phyloP scores from a whole-genome alignment of 2,888 invertebrate species.

The Microctonus aethiopoides region DNA sequence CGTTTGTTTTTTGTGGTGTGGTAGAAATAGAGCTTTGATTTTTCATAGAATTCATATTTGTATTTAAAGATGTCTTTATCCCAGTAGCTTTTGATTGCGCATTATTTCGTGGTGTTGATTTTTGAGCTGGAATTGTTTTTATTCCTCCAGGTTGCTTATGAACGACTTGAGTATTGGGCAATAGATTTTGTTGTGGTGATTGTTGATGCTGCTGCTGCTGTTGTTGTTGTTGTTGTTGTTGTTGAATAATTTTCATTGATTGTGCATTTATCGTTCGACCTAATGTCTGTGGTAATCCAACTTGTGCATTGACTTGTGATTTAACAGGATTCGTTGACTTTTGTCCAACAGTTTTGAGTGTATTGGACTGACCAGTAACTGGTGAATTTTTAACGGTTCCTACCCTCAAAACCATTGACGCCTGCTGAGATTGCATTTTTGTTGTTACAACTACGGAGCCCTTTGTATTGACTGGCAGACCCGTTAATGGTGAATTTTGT shows the following conservation, averaged over 20 bases:
- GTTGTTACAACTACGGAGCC: conserved; percentile 19
- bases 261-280: conserved; percentile 49
- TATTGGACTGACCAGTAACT: conserved; percentile 43
- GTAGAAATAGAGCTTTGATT: conserved; percentile 39
- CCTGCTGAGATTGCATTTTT: conserved; percentile 37
- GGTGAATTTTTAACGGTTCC: conserved; percentile 52
- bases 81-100: conserved; percentile 70
- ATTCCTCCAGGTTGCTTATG: conserved; percentile 62
- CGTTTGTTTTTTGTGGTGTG: conserved; percentile 48
- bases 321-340: conserved; percentile 51
- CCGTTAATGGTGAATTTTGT: conserved; percentile 19
- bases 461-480: conserved; percentile 23
- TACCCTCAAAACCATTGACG: conserved; percentile 57
- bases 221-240: conserved; percentile 37
- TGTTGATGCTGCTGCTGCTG: conserved; percentile 54
- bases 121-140: conserved; percentile 61
- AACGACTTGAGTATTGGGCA: conserved; percentile 46
- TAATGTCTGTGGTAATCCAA: conserved; percentile 2
- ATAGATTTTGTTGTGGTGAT: conserved; percentile 35
- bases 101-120: conserved; percentile 64
- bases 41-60: conserved; percentile 54
- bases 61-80: conserved; percentile 58
- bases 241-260: conserved; percentile 71
- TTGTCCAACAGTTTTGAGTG: conserved; percentile 46
- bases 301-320: conserved; percentile 49